Evolutionary conservation across 2,888 invertebrate genomes (phyloP), one percentile per base, ranked within the genome.

Genomic region (Hipparchia semele): DNA sequence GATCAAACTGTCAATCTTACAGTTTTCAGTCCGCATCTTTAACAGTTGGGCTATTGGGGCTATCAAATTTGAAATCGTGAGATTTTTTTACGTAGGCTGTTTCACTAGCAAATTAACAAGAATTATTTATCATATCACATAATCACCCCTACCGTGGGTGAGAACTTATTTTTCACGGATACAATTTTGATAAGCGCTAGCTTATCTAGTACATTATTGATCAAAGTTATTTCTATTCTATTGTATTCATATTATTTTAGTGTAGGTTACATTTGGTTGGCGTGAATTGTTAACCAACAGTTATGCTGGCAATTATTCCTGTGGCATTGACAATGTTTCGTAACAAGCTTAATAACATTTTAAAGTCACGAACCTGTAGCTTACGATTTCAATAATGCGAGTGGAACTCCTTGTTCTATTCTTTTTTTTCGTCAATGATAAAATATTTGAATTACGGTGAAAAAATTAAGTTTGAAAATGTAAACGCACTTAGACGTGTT

Each of bases 311-410:
- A 78, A 84, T 83, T 84, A 81, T 80, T 80, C 77, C 82, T 81
- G 80, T 86, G 88, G 82, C 89, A 90, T 90, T 90, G 89, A 87
- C 75, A 75, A 81, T 80, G 80, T 90, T 88, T 88, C 84, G 84
- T 87, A 89, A 88, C 80, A 77, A 76, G 77, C 80, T 80, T 83
- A 75, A 77, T 79, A 78, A 83, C 81, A 79, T 80, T 83, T 84
- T 85, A 82, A 49, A 8, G 84, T 85, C 87, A 89, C 87, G 86
- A 86, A 83, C 79, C 82, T 69, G 68, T 75, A 69, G 71, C 76
- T 77, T 79, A 79, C 78, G 81, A 81, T 77, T 79, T 72, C 58
- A 60, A 49, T 70, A 64, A 68, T 62, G 62, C 70, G 6, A 70
- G 51, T 73, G 23, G 61, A 65, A 60, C 70, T 69, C 66, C 53